These are phyloP conservation scores for Phocides pigmalion DNA, from an alignment of 1,140 invertebrate genomes.

Conservation along the genomic window DNA sequence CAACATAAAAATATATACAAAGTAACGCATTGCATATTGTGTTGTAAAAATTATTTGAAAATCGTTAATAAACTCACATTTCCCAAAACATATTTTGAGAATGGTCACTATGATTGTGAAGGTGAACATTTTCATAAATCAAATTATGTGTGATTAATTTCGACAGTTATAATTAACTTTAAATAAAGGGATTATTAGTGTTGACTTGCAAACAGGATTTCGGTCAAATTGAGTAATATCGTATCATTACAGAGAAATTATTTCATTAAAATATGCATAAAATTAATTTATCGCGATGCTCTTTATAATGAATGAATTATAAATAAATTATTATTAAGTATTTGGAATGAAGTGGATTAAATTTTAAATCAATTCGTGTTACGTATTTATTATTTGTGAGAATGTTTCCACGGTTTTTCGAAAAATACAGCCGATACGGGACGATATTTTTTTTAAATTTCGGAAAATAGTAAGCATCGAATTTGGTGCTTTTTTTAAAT, in stretches of 20 bases:
- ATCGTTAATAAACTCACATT: no score
- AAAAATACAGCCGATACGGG: no score
- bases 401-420: no score
- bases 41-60: no score
- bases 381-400: no score
- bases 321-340: constrained; percentile 1
- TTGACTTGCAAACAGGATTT: background rate
- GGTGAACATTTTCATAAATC: background rate
- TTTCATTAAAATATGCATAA: constrained; percentile 5
- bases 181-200: constrained; percentile 5
- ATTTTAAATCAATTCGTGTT: background rate
- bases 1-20: no score
- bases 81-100: no score
- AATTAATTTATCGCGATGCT: background rate
- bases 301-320: constrained; percentile 4
- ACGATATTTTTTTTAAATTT: no score
- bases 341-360: background rate
- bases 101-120: no score
- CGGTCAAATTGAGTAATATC: constrained; percentile 3
- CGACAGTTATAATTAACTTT: constrained; percentile 3
- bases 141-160: background rate
- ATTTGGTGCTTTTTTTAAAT: no score
- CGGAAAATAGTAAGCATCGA: no score
- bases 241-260: background rate
- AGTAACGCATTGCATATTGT: no score